Conservation (phyloP, 2,888 invertebrate species). For the Himalopsyche tibetana region DNA sequence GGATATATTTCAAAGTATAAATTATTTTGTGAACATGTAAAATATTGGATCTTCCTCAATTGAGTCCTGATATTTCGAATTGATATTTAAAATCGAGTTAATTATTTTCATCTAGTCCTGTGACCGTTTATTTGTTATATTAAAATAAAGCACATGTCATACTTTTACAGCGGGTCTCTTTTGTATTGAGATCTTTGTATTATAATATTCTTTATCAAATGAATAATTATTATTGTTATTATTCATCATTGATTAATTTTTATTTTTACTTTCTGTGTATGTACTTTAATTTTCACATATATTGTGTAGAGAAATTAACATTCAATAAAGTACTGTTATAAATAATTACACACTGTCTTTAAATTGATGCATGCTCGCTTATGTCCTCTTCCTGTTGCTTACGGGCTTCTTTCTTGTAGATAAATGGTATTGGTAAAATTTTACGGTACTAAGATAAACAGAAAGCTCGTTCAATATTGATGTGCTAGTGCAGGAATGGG, state of each 20-base stretch:
- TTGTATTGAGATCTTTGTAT: slow-evolving; percentile 27
- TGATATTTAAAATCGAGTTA: slow-evolving; percentile 5
- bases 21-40: slow-evolving; percentile 35
- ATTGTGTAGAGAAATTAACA: slow-evolving; percentile 57
- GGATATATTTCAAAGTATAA: not conserved
- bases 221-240: slow-evolving; percentile 40
- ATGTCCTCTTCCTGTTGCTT: slow-evolving; percentile 59
- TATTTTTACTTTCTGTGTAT: slow-evolving; percentile 54
- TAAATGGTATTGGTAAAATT: not conserved
- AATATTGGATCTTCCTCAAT: not conserved
- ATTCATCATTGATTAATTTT: slow-evolving; percentile 43
- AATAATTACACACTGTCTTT: slow-evolving; percentile 61
- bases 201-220: slow-evolving; percentile 27
- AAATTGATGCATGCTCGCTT: slow-evolving; percentile 62
- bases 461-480: not conserved
- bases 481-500: not conserved
- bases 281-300: slow-evolving; percentile 52
- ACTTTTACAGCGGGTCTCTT: not conserved
- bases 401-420: slow-evolving; percentile 43
- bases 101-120: slow-evolving; percentile 19
- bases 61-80: not conserved
- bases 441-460: not conserved
- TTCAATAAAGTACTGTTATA: slow-evolving; percentile 61
- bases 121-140: slow-evolving; percentile 23
- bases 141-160: not conserved